Evolutionary conservation across 1,140 invertebrate genomes (phyloP), one percentile per base, ranked within the genome.

Genomic region (Archivesica marissinica): DNA sequence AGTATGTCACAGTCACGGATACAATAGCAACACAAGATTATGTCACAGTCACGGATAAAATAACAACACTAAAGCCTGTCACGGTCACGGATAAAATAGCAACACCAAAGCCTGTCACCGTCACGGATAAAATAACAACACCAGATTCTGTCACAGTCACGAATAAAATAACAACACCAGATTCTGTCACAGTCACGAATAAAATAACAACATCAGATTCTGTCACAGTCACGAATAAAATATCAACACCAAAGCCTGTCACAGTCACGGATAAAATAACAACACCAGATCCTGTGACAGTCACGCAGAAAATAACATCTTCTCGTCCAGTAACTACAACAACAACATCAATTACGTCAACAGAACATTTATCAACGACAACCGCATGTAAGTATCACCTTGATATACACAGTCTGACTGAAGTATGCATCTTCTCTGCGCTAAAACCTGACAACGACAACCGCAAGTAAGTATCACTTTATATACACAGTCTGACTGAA

Each of bases 321-420:
- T 3, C 54, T 33, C 28, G 2, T 33, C 23, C 68, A 38, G 68
- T 17, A 23, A 25, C 68, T 11, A 11, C 68, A 23, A 41, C 1
- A 50, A 9, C 41, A 9, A 20, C 25, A 54, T 15, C 30, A 33
- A 15, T 35, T 2, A 75, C 72, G n/a, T n/a, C 59, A 23, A 30
- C 76, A 15, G n/a, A 50, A 41, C 20, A 72, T 11, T 25, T 72
- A 30, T 28, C 47, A n/a, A 79, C 77, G 47, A 79, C 77, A 66
- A 79, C 77, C 52, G 77, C 77, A 79, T 66, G 77, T 79, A 79
- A 59, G 77, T 44, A n/a, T n/a, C n/a, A n/a, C n/a, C n/a, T n/a
- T 0, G 6, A n/a, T 52, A 20, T 9, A 47, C 7, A 47, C 17
- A 9, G 17, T 47, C 44, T 47, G 7, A 47, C 7, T 9, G 44